phyloP scores from a whole-genome alignment of 2,888 invertebrate genomes.

The Ormyrus thymus region DNA sequence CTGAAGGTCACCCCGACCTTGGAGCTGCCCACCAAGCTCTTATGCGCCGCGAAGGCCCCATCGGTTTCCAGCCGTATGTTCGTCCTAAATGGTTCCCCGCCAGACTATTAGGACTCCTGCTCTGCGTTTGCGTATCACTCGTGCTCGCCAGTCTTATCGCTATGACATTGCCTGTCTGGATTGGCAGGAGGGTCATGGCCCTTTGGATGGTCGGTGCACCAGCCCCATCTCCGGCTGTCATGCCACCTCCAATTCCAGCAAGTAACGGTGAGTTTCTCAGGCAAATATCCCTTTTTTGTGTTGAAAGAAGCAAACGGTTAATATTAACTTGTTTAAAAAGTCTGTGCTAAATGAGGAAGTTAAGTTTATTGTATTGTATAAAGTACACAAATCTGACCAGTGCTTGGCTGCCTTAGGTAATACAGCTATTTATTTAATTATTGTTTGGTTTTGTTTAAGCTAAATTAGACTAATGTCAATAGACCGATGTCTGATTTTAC shows the following conservation, averaged over 20 bases:
- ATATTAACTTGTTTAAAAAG: no score
- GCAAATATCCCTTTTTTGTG: no score
- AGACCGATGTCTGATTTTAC: no score
- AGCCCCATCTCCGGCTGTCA: slow-evolving; percentile 70
- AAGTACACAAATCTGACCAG: no score
- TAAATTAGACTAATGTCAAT: no score
- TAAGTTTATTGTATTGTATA: no score
- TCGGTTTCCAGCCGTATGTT: slow-evolving; percentile 93
- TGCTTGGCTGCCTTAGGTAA: no score
- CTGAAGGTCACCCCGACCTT: slow-evolving; percentile 72
- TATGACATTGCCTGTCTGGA: slow-evolving; percentile 92
- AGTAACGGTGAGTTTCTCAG: slow-evolving; percentile 62
- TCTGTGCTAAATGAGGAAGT: no score
- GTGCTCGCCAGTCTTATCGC: slow-evolving; percentile 89
- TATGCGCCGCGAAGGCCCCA: slow-evolving; percentile 85
- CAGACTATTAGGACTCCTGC: slow-evolving; percentile 81
- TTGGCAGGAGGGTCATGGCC: slow-evolving; percentile 92
- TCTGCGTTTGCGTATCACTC: slow-evolving; percentile 88
- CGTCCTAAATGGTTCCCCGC: slow-evolving; percentile 88
- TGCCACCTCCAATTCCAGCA: slow-evolving; percentile 63
- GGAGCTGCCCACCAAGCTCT: slow-evolving; percentile 94
- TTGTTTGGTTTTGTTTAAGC: no score
- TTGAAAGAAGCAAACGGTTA: no score
- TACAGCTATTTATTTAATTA: no score
- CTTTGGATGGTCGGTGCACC: slow-evolving; percentile 84